Evolutionary conservation across 2,797 vertebrate genomes (phyloP).

Genomic region (Nannoperca obscura): DNA sequence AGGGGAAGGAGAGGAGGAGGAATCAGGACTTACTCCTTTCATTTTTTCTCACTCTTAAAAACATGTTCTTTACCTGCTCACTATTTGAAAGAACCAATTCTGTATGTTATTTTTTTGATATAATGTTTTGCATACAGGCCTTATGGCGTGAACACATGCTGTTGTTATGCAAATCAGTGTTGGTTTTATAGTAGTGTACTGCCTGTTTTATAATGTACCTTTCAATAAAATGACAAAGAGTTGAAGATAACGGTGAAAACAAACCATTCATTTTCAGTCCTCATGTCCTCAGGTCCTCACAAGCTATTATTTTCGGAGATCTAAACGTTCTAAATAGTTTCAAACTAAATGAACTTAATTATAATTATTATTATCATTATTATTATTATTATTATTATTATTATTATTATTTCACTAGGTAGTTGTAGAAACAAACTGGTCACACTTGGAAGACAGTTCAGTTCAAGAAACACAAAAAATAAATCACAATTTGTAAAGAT

Average conservation of each 20-base stretch:
- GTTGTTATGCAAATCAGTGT: not conserved
- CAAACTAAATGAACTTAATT: not conserved
- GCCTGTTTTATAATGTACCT: not conserved
- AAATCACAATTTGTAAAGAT: not conserved
- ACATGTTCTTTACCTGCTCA: conserved; percentile 24
- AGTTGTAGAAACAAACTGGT: not conserved
- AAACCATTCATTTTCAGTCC: conserved; percentile 10
- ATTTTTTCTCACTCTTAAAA: conserved; percentile 44
- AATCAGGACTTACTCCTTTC: conserved; percentile 38
- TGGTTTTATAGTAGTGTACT: conserved; percentile 9
- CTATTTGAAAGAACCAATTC: not conserved
- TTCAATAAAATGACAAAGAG: conserved; percentile 1
- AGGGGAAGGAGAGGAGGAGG: conserved; percentile 52
- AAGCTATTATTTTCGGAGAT: not conserved
- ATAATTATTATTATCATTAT: not conserved
- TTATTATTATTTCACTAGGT: not conserved
- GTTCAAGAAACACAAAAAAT: not conserved
- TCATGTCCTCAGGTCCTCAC: not conserved
- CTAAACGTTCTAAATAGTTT: not conserved
- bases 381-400: not conserved
- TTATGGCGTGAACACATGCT: not conserved
- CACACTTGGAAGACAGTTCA: not conserved
- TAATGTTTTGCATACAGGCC: conserved; percentile 5
- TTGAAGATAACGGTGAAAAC: not conserved
- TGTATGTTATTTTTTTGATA: not conserved